Percentiles rank a stretch among this genome's conserved stretches.
These are phyloP conservation scores for Poeciliopsis retropinna DNA, from an alignment of 2,113 vertebrate genomes.

Conservation along the genomic window DNA sequence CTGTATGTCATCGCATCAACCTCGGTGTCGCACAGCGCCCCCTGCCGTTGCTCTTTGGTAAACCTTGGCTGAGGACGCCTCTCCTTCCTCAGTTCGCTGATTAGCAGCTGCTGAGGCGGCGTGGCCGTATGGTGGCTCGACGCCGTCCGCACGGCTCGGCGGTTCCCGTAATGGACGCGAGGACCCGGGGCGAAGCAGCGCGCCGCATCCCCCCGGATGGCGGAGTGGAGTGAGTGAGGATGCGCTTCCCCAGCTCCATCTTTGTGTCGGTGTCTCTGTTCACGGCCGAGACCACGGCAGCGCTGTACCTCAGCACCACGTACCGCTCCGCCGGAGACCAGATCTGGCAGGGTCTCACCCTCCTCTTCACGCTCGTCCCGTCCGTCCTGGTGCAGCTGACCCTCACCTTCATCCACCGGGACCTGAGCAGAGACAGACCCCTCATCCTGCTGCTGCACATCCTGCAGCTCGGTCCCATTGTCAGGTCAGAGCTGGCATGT, in stretches of 20 bases:
- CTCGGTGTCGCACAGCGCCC: conserved; percentile 30
- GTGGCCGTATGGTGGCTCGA: conserved; percentile 8
- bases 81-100: conserved; percentile 13
- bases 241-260: conserved; percentile 93
- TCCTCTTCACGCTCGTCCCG: conserved; percentile 91
- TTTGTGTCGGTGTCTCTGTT: conserved; percentile 92
- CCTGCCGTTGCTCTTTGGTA: conserved; percentile 24
- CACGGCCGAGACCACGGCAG: conserved; percentile 88
- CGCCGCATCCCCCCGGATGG: conserved; percentile 59
- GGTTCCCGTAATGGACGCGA: conserved; percentile 47
- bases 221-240: conserved; percentile 79
- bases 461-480: conserved; percentile 92
- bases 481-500: conserved; percentile 83
- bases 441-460: conserved; percentile 93
- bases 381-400: conserved; percentile 93
- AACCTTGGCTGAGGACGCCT: conserved; percentile 23
- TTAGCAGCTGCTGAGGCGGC: conserved; percentile 37
- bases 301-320: conserved; percentile 90
- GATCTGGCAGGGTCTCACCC: conserved; percentile 92
- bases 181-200: conserved; percentile 40
- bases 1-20: background rate
- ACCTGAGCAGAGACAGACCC: conserved; percentile 91
- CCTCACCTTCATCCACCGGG: conserved; percentile 94
- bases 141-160: conserved; percentile 14
- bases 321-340: conserved; percentile 89